phyloP scores from a whole-genome alignment of 2,888 invertebrate species.

The Argynnis bischoffii region DNA sequence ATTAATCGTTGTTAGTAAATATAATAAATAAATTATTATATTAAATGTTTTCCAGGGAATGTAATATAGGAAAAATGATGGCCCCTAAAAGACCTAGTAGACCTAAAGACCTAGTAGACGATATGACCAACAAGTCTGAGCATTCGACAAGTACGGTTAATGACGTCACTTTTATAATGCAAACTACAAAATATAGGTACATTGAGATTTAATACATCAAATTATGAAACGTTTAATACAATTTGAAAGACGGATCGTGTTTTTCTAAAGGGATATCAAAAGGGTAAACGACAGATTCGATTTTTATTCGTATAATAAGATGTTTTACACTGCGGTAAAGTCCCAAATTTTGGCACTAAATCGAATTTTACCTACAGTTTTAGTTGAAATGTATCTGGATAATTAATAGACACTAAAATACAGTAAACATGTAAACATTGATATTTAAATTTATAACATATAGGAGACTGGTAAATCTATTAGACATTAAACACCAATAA shows the following conservation, averaged over 20 bases:
- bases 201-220: background rate
- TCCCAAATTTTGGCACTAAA: constrained; percentile 41
- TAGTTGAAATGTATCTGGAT: background rate
- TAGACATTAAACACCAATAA: constrained; percentile 8
- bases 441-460: background rate
- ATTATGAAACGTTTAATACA: background rate
- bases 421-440: background rate
- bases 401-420: constrained; percentile 1
- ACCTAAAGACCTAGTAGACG: background rate
- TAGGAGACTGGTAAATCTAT: constrained; percentile 17
- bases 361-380: background rate
- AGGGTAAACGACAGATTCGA: background rate
- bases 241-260: too few relatives aligned
- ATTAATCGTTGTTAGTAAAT: too few relatives aligned
- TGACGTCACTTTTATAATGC: constrained; percentile 1
- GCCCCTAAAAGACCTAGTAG: background rate
- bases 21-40: too few relatives aligned
- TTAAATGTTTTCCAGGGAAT: too few relatives aligned
- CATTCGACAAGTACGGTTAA: constrained; percentile 8
- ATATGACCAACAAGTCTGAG: background rate
- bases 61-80: background rate
- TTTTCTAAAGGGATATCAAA: too few relatives aligned
- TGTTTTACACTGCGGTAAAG: constrained; percentile 17
- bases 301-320: background rate
- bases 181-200: background rate